Conservation (phyloP, 2,888 invertebrate species). For the Cyrtodaria siliqua region DNA sequence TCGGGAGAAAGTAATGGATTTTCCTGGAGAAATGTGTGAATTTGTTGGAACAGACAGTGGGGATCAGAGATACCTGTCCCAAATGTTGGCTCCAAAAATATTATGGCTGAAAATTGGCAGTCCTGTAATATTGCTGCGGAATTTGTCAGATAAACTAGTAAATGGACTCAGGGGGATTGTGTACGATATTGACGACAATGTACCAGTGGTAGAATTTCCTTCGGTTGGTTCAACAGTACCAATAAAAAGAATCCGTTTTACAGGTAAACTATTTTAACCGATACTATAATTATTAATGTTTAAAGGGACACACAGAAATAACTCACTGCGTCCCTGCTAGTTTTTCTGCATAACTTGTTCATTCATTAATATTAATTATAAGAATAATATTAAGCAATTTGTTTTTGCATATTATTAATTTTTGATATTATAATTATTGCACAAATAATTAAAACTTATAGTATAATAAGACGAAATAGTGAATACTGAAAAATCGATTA, state of each 20-base stretch:
- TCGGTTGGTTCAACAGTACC: constrained; percentile 12
- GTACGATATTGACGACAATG: constrained; percentile 20
- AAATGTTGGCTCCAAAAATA: constrained; percentile 11
- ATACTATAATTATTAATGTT: too few species aligned
- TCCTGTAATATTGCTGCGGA: constrained; percentile 34
- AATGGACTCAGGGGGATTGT: constrained; percentile 47
- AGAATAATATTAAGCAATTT: too few species aligned
- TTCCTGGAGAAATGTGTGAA: constrained; percentile 23
- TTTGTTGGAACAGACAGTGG: constrained; percentile 24
- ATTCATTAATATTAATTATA: too few species aligned
- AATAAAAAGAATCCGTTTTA: constrained; percentile 26
- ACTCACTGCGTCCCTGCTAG: too few species aligned
- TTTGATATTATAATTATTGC: too few species aligned
- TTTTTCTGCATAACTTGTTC: too few species aligned
- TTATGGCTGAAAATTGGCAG: constrained; percentile 28
- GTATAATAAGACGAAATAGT: too few species aligned
- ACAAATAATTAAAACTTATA: too few species aligned
- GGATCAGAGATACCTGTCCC: constrained; percentile 8
- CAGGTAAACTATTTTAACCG: constrained; percentile 24
- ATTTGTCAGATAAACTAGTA: constrained; percentile 25
- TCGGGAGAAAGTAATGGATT: constrained; percentile 7
- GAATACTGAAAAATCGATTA: too few species aligned
- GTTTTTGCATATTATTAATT: too few species aligned
- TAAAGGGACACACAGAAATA: too few species aligned
- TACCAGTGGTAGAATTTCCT: constrained; percentile 34